Percentiles rank a stretch among this genome's conserved stretches.
Conservation (phyloP, 2,797 vertebrate genomes). For the Platalea minor region DNA sequence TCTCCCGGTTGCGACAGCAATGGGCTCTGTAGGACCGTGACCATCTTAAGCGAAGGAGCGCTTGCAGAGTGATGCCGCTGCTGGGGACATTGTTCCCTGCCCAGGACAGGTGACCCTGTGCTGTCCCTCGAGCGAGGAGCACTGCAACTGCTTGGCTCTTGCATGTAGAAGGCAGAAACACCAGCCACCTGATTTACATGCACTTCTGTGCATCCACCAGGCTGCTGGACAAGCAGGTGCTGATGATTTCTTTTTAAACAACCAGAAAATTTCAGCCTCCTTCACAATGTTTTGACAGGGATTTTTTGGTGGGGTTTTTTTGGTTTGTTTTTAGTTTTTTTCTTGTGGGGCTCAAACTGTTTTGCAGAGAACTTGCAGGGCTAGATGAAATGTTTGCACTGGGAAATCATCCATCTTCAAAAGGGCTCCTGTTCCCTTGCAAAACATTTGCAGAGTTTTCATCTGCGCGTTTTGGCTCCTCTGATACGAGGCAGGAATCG, state of each 20-base stretch:
- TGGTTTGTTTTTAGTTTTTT: neutral
- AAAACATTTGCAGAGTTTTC: slow-evolving; percentile 46
- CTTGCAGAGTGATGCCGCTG: neutral
- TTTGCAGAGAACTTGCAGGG: neutral
- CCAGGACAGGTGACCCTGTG: no score
- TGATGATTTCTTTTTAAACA: neutral
- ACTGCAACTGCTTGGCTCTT: neutral
- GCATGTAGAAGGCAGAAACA: neutral
- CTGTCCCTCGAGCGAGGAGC: neutral
- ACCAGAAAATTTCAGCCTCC: neutral
- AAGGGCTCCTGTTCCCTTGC: slow-evolving; percentile 1
- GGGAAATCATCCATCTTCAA: slow-evolving; percentile 48
- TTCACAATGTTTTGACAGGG: slow-evolving; percentile 4
- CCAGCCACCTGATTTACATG: neutral
- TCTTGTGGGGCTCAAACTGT: neutral
- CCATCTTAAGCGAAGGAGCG: neutral
- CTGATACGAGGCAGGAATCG: slow-evolving; percentile 29
- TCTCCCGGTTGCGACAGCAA: accelerated
- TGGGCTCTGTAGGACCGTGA: neutral
- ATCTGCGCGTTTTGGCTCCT: neutral
- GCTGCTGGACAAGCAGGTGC: neutral
- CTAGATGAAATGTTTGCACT: slow-evolving; percentile 4
- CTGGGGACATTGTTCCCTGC: neutral
- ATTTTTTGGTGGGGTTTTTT: neutral
- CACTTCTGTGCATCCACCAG: neutral